Evolutionary conservation across 2,797 vertebrate genomes (phyloP).

Genomic region (Malurus leucopterus): DNA sequence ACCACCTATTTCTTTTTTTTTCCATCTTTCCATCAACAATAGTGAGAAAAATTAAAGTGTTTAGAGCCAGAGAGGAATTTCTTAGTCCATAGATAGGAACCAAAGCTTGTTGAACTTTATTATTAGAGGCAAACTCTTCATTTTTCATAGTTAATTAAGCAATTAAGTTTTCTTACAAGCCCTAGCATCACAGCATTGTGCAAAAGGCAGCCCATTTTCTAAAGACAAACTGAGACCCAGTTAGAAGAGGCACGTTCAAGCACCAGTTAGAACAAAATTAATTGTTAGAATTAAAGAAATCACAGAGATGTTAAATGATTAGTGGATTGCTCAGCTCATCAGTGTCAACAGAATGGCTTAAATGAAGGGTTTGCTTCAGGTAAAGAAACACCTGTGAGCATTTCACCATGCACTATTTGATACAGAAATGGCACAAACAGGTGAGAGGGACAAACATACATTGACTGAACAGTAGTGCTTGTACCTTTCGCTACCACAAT

Average conservation of each 20-base stretch:
- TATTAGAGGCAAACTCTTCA: slow-evolving; percentile 75
- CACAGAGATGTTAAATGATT: slow-evolving; percentile 76
- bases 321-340: slow-evolving; percentile 62
- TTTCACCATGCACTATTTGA: slow-evolving; percentile 81
- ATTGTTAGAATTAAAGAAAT: slow-evolving; percentile 70
- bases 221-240: slow-evolving; percentile 59
- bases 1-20: slow-evolving; percentile 46
- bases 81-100: slow-evolving; percentile 51
- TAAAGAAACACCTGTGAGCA: slow-evolving; percentile 63
- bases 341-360: slow-evolving; percentile 61
- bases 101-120: slow-evolving; percentile 31
- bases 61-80: slow-evolving; percentile 59
- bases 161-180: slow-evolving; percentile 39
- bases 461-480: slow-evolving; percentile 85
- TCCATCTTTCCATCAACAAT: slow-evolving; percentile 38
- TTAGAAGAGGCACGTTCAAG: slow-evolving; percentile 62
- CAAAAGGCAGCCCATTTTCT: slow-evolving; percentile 65
- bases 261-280: slow-evolving; percentile 55
- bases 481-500: slow-evolving; percentile 99
- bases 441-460: slow-evolving; percentile 85
- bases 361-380: slow-evolving; percentile 78
- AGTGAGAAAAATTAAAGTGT: slow-evolving; percentile 55
- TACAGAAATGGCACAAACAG: slow-evolving; percentile 80
- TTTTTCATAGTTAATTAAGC: slow-evolving; percentile 67
- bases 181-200: slow-evolving; percentile 54